Evolutionary conservation across 2,888 invertebrate genomes (phyloP), one percentile per base, ranked within the genome.

Genomic region (Pilophorus perplexus): DNA sequence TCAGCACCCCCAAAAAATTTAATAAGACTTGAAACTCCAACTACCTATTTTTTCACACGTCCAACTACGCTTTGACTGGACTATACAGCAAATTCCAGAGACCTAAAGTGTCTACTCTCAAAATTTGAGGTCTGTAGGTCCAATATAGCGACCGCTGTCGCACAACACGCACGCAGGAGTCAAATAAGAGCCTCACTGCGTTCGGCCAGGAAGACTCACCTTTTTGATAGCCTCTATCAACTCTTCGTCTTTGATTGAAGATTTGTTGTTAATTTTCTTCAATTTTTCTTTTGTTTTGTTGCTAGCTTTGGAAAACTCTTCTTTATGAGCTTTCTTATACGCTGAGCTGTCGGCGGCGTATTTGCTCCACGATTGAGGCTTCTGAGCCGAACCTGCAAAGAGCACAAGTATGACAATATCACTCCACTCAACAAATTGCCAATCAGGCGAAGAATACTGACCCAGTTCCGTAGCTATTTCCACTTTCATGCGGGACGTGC

Each of bases 321-420:
- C 46, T 46, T 62, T 44, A 72, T 81, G 79, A 22, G 80, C 73
- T 70, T 82, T 83, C 73, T 83, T 83, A 73, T 82, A 84, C 3
- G 84, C 83, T 67, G 84, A 83, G 75, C 88, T 90, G 68, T 92
- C 92, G 37, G 83, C 77, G 0, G 93, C 84, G 80, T 95, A 88
- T 80, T 93, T 94, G 77, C 94, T 96, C 94, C 95, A 95, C 0
- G 95, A 84, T 77, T 90, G 85, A 1, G 93, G 91, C 77, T 95
- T 95, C 59, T 81, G 81, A 42, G 83, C 75, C 74, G 85, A 84
- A 38, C 82, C 83, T 80, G 67, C 14, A 65, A 67, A 60, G 52
- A 57, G 50, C 42, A 14, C n/a, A n/a, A n/a, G n/a, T n/a, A n/a
- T n/a, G n/a, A n/a, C n/a, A n/a, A n/a, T n/a, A n/a, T n/a, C n/a